Evolutionary conservation across 1,140 invertebrate genomes (phyloP).

Genomic region (Eumaeus atala): DNA sequence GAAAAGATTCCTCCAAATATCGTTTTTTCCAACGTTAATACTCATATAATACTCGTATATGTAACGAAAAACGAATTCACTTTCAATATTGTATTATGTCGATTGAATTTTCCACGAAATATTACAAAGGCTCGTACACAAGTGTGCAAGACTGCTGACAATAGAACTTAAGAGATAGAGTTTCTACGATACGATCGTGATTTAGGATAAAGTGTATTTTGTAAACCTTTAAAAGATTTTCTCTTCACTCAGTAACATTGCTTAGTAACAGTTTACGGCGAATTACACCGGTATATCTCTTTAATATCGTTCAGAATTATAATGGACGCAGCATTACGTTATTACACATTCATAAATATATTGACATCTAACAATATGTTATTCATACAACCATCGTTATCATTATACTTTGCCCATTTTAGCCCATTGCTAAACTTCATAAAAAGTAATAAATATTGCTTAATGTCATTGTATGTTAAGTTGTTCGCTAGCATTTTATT

Average conservation of each 20-base stretch:
- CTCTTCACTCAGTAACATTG: slow-evolving; percentile 27
- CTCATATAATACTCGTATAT: slow-evolving; percentile 10
- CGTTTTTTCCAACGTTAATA: neutral
- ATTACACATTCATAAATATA: no score
- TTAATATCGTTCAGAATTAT: no score
- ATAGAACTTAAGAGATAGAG: slow-evolving; percentile 39
- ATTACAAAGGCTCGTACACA: slow-evolving; percentile 37
- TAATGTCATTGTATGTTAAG: no score
- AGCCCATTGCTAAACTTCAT: no score
- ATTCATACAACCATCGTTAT: no score
- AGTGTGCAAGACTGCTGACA: slow-evolving; percentile 45
- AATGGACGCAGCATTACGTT: no score
- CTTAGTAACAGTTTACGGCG: no score
- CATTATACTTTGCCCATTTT: no score
- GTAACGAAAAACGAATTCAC: slow-evolving; percentile 7
- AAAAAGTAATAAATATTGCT: no score
- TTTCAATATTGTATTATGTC: slow-evolving; percentile 8
- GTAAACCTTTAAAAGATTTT: slow-evolving; percentile 39
- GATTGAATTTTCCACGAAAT: slow-evolving; percentile 31
- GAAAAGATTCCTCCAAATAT: slow-evolving; percentile 5
- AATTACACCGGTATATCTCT: no score
- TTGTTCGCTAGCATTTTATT: no score
- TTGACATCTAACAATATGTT: no score
- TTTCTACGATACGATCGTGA: slow-evolving; percentile 41
- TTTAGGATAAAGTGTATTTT: slow-evolving; percentile 45